Percentiles rank a stretch among this genome's conserved stretches.
Conservation (phyloP, 2,113 vertebrate species). For the Mus spicilegus region DNA sequence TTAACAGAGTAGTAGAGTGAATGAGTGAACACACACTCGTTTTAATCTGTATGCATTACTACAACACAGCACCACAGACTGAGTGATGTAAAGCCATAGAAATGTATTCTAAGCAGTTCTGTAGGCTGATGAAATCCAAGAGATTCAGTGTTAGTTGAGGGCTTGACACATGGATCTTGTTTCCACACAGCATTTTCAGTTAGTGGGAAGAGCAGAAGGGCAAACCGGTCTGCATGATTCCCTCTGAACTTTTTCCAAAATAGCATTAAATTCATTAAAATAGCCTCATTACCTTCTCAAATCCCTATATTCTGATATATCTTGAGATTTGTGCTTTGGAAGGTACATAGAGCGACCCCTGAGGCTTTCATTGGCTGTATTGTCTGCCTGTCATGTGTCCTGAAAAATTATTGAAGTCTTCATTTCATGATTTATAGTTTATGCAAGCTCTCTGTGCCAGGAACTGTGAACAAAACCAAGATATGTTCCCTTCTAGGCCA, state of each 20-base stretch:
- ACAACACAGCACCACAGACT: background rate
- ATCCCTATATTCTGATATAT: background rate
- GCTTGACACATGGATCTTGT: background rate
- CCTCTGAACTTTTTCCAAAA: accelerated
- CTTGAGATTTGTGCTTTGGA: background rate
- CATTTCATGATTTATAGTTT: background rate
- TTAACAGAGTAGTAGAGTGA: background rate
- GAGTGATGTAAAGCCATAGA: background rate
- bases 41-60: background rate
- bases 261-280: background rate
- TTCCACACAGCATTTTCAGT: background rate
- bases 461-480: background rate
- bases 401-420: background rate
- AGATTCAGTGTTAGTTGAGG: background rate
- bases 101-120: background rate
- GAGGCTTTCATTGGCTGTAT: background rate
- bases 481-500: background rate
- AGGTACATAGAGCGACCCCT: background rate
- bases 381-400: background rate
- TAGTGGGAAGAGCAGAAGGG: background rate
- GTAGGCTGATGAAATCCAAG: background rate
- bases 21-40: background rate
- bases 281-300: background rate
- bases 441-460: background rate
- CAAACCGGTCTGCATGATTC: background rate